Evolutionary conservation across 2,797 vertebrate genomes (phyloP).

Genomic region (Pseudochromis fuscus): DNA sequence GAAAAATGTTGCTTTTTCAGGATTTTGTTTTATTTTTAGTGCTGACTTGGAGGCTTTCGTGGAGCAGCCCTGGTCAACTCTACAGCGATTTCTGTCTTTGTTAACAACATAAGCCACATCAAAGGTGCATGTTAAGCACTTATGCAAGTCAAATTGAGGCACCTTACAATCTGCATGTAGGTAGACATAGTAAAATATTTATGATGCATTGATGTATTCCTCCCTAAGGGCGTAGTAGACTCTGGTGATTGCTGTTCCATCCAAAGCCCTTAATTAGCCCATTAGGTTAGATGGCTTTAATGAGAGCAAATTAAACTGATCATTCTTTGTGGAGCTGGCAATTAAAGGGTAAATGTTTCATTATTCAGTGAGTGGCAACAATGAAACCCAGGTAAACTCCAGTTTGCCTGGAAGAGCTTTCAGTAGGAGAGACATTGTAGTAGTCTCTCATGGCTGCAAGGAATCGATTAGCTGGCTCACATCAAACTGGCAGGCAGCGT

Average conservation of each 20-base stretch:
- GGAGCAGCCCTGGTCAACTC: conserved; percentile 8
- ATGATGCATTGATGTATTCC: conserved; percentile 79
- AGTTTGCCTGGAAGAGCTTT: conserved; percentile 48
- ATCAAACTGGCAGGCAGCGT: conserved; percentile 75
- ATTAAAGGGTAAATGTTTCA: conserved; percentile 83
- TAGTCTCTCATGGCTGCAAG: conserved; percentile 55
- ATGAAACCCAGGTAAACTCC: conserved; percentile 65
- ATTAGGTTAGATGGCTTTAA: conserved; percentile 80
- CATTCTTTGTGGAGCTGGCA: conserved; percentile 75
- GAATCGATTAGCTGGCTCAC: conserved; percentile 78
- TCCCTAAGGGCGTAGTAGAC: conserved; percentile 68
- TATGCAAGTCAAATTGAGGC: conserved; percentile 65
- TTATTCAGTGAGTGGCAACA: conserved; percentile 72
- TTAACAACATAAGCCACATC: conserved; percentile 50
- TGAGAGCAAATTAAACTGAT: conserved; percentile 82
- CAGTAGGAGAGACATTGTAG: conserved; percentile 56
- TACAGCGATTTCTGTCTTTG: conserved; percentile 42
- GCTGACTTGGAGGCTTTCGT: conserved; percentile 37
- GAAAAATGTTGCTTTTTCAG: conserved; percentile 52
- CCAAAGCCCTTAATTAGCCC: conserved; percentile 80
- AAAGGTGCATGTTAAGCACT: conserved; percentile 63
- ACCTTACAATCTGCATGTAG: conserved; percentile 70
- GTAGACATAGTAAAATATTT: conserved; percentile 81
- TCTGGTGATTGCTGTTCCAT: conserved; percentile 77
- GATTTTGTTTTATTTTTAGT: conserved; percentile 20